These are phyloP conservation scores for Sebastes itinus DNA, from an alignment of 2,797 vertebrate genomes.

Conservation along the genomic window DNA sequence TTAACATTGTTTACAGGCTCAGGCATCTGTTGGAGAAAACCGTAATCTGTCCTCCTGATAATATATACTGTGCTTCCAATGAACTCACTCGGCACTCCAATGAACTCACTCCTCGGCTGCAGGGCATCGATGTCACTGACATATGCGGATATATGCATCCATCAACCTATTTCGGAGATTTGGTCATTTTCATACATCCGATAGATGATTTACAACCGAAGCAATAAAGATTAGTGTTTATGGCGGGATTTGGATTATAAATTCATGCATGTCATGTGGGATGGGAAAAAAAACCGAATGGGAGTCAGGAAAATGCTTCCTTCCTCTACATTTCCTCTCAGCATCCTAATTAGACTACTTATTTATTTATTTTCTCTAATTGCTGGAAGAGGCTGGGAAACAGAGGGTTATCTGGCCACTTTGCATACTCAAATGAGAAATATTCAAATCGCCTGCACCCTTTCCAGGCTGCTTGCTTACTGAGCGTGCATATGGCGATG, in stretches of 20 bases:
- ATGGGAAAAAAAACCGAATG: conserved; percentile 10
- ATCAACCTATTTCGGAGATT: conserved; percentile 50
- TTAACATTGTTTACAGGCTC: conserved; percentile 73
- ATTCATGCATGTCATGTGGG: conserved; percentile 53
- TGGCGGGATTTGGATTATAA: conserved; percentile 52
- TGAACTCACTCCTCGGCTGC: conserved; percentile 15
- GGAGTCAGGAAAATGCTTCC: conserved; percentile 33
- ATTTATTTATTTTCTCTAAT: conserved; percentile 72
- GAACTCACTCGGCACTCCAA: conserved; percentile 26
- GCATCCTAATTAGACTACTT: conserved; percentile 57
- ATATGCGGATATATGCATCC: conserved; percentile 36
- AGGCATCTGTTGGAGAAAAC: conserved; percentile 58
- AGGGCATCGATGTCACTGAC: conserved; percentile 19
- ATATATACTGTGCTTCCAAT: conserved; percentile 20
- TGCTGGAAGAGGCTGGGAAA: conserved; percentile 55
- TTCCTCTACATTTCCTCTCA: conserved; percentile 43
- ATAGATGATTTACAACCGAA: conserved; percentile 40
- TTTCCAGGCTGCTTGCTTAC: conserved; percentile 28
- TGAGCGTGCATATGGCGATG: conserved; percentile 16
- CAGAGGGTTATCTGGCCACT: conserved; percentile 57
- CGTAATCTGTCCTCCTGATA: conserved; percentile 60
- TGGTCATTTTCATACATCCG: conserved; percentile 43
- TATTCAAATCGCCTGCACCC: conserved; percentile 61
- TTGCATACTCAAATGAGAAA: conserved; percentile 74
- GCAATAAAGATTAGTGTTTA: conserved; percentile 59